Percentiles rank a stretch among this genome's conserved stretches.
Evolutionary conservation across 2,888 invertebrate genomes (phyloP).

Genomic region (Brachycybe producta): DNA sequence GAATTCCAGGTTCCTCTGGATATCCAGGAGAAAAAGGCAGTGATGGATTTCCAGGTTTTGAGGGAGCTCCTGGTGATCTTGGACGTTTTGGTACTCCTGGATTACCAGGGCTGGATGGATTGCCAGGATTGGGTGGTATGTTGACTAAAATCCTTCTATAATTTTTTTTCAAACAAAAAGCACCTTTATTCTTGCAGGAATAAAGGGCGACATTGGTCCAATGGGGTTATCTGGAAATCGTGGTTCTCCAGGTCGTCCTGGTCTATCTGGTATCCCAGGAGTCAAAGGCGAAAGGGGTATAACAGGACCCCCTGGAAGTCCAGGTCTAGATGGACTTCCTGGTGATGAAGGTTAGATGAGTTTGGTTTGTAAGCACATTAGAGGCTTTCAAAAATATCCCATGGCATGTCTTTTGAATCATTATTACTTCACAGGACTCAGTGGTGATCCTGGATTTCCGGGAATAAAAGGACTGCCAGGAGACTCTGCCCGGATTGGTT

Average conservation of each 20-base stretch:
- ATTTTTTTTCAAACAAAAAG: too few relatives aligned
- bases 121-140: conserved; percentile 21
- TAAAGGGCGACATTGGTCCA: conserved; percentile 18
- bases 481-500: not conserved
- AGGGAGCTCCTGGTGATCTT: not conserved
- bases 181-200: not conserved
- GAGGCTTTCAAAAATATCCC: not conserved
- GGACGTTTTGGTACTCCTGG: conserved; percentile 17
- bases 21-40: not conserved
- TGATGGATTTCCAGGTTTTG: conserved; percentile 1
- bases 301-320: conserved; percentile 26
- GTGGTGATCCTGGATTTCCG: conserved; percentile 19
- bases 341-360: conserved; percentile 25
- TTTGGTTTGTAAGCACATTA: too few relatives aligned
- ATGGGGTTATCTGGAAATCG: conserved; percentile 15
- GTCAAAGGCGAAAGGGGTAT: conserved; percentile 25
- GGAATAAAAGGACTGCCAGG: conserved; percentile 16
- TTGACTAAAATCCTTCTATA: too few relatives aligned
- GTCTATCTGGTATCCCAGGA: conserved; percentile 20
- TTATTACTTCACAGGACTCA: conserved; percentile 16
- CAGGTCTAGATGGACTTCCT: conserved; percentile 23
- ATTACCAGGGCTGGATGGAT: conserved; percentile 22
- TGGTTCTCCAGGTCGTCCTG: conserved; percentile 18
- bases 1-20: conserved; percentile 5
- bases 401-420: conserved; percentile 13